Conservation (phyloP, 2,888 invertebrate genomes). For the Labia minor region DNA sequence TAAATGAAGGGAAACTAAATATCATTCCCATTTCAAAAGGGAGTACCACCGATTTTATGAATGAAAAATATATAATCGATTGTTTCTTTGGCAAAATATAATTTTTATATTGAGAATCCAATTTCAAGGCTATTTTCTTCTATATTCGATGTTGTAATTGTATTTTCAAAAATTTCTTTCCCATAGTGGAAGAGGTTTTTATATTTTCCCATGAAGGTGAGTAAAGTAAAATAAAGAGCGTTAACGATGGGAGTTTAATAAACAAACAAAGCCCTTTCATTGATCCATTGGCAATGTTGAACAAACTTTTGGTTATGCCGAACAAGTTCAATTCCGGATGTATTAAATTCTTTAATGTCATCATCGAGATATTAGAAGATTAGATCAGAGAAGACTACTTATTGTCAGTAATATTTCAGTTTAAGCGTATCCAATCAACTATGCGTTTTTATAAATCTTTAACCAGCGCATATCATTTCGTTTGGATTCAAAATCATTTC, state of each 20-base stretch:
- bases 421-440: not conserved
- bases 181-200: not conserved
- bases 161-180: not conserved
- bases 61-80: slow-evolving; percentile 13
- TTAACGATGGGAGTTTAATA: not conserved
- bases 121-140: slow-evolving; percentile 1
- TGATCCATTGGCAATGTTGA: not conserved
- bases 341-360: not conserved
- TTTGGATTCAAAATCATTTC: too few species aligned
- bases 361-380: not conserved
- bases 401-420: not conserved
- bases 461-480: too few species aligned
- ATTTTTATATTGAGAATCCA: not conserved
- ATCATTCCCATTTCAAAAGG: not conserved
- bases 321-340: not conserved
- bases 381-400: not conserved
- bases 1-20: not conserved
- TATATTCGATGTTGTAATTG: not conserved
- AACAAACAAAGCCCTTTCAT: not conserved
- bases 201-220: not conserved
- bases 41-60: not conserved
- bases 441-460: too few species aligned
- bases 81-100: not conserved
- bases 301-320: not conserved
- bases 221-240: not conserved